phyloP scores from a whole-genome alignment of 2,888 invertebrate species.

The Pachliopta kotzebuea region DNA sequence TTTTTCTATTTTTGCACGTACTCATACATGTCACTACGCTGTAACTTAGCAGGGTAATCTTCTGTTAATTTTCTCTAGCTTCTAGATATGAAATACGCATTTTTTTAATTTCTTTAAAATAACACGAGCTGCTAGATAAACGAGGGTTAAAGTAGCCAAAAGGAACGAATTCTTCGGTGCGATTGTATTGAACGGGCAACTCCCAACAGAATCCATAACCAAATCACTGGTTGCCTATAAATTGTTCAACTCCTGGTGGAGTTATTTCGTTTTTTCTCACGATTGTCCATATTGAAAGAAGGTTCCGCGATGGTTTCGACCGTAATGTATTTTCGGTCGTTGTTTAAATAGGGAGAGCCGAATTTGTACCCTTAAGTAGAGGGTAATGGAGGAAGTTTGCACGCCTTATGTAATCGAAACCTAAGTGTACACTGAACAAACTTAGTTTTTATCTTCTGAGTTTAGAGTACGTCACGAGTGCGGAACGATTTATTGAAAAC shows the following conservation, averaged over 20 bases:
- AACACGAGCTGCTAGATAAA: conserved; percentile 4
- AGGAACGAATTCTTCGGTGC: conserved; percentile 36
- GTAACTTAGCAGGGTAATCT: too few species aligned
- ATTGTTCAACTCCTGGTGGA: conserved; percentile 61
- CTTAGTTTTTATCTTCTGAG: conserved; percentile 68
- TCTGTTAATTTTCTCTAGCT: too few species aligned
- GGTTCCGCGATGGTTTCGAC: neutral
- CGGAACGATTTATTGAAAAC: conserved; percentile 58
- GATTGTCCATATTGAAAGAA: conserved; percentile 36
- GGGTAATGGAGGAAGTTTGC: conserved; percentile 64
- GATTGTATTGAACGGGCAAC: conserved; percentile 53
- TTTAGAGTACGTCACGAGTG: conserved; percentile 50
- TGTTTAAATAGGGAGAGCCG: conserved; percentile 65
- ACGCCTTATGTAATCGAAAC: conserved; percentile 64
- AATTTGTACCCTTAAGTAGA: conserved; percentile 64
- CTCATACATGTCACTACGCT: too few species aligned
- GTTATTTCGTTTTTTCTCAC: conserved; percentile 54
- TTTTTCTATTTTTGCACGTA: too few species aligned
- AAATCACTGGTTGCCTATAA: conserved; percentile 71
- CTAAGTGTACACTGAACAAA: conserved; percentile 49
- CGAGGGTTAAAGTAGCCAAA: conserved; percentile 6
- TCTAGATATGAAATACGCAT: too few species aligned
- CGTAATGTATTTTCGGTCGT: conserved; percentile 35
- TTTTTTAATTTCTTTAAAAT: neutral
- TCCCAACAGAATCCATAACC: conserved; percentile 62